These are phyloP conservation scores for Fragum fragum DNA, from an alignment of 2,888 invertebrate species.

Conservation along the genomic window DNA sequence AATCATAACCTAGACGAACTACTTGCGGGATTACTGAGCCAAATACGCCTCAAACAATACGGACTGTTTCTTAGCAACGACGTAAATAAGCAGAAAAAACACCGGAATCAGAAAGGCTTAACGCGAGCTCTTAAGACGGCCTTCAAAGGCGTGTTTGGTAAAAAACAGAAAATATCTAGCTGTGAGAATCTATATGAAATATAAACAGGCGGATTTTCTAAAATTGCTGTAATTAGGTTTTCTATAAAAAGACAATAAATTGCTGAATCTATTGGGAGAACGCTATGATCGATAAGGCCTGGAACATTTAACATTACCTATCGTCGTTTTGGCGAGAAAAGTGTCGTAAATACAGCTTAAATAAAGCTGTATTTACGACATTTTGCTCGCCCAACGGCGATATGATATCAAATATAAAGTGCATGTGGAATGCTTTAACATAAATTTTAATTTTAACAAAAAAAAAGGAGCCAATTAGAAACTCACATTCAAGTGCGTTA, in stretches of 20 bases:
- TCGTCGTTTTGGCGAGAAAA: too few species aligned
- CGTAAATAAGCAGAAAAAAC: conserved; percentile 40
- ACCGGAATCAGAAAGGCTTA: conserved; percentile 53
- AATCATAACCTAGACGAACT: conserved; percentile 98
- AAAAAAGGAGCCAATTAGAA: too few species aligned
- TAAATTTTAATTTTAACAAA: too few species aligned
- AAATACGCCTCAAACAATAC: conserved; percentile 92
- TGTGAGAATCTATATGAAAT: conserved; percentile 66
- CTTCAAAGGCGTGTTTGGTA: conserved; percentile 63
- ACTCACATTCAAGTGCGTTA: too few species aligned
- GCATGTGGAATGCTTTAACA: too few species aligned
- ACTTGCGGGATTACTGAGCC: conserved; percentile 95
- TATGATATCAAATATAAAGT: too few species aligned
- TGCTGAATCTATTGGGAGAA: not conserved
- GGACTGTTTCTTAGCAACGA: conserved; percentile 49
- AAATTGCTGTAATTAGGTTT: not conserved
- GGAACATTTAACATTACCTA: too few species aligned
- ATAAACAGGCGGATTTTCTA: conserved; percentile 11
- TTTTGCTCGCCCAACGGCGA: too few species aligned
- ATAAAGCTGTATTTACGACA: too few species aligned
- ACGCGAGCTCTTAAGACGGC: conserved; percentile 58
- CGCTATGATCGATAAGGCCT: not conserved
- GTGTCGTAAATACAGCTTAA: too few species aligned
- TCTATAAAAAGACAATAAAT: not conserved
- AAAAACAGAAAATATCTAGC: conserved; percentile 59